Evolutionary conservation across 2,888 invertebrate genomes (phyloP).

Genomic region (Autographa gamma): DNA sequence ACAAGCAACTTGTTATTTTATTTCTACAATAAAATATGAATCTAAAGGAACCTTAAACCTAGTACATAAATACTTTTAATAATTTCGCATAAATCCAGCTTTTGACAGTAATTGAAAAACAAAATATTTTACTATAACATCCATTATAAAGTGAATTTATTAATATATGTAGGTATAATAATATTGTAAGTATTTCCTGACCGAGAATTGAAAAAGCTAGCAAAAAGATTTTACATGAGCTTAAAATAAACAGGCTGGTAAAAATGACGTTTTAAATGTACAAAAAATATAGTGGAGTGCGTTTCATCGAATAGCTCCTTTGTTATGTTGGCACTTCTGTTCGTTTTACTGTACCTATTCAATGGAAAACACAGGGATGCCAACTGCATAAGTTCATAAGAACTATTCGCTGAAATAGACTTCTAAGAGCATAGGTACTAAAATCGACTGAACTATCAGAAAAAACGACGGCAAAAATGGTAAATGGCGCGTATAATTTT

Average conservation of each 20-base stretch:
- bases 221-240: not conserved
- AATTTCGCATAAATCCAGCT: slow-evolving; percentile 49
- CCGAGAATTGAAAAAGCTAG: not conserved
- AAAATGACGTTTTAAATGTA: not conserved
- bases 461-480: no score
- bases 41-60: slow-evolving; percentile 30
- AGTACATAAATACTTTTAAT: slow-evolving; percentile 42
- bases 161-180: slow-evolving; percentile 79
- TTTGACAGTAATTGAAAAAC: slow-evolving; percentile 39
- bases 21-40: not conserved
- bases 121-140: slow-evolving; percentile 64
- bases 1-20: not conserved
- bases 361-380: no score
- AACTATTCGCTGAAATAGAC: no score
- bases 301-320: no score
- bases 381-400: no score
- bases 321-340: no score
- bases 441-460: no score
- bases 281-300: no score
- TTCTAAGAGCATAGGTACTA: no score
- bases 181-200: slow-evolving; percentile 81
- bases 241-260: slow-evolving; percentile 4
- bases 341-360: no score
- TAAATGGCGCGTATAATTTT: no score
- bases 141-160: slow-evolving; percentile 84